Evolutionary conservation across 2,113 vertebrate species (phyloP).

Genomic region (Oreochromis aureus): DNA sequence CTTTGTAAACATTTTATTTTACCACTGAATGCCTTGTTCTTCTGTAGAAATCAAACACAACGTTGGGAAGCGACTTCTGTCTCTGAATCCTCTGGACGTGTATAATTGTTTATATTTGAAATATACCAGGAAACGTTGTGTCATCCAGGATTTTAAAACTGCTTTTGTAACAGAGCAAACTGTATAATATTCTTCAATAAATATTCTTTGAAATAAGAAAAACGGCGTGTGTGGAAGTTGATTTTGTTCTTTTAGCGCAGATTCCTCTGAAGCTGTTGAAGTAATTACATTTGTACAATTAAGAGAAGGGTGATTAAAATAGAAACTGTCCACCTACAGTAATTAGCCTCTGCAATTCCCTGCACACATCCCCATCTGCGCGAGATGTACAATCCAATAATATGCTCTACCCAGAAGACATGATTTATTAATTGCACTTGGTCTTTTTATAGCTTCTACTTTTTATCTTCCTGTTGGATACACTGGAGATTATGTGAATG

Average conservation of each 20-base stretch:
- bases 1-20: constrained; percentile 66
- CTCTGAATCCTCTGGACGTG: constrained; percentile 74
- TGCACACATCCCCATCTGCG: background rate
- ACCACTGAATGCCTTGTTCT: constrained; percentile 73
- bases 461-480: background rate
- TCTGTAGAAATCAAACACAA: constrained; percentile 57
- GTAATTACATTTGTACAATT: constrained; percentile 3
- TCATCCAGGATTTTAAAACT: constrained; percentile 61
- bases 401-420: background rate
- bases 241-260: background rate
- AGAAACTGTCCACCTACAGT: background rate
- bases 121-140: constrained; percentile 53
- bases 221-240: constrained; percentile 12
- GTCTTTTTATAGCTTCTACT: constrained; percentile 9
- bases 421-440: constrained; percentile 23
- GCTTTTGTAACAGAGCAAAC: constrained; percentile 73
- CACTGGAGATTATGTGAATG: background rate
- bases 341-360: background rate
- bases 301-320: background rate
- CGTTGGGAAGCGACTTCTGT: constrained; percentile 38
- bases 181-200: constrained; percentile 23
- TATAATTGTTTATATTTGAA: constrained; percentile 70
- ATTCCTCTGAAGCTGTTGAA: background rate
- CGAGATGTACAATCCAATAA: background rate
- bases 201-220: constrained; percentile 72